These are phyloP conservation scores for Ligdia adustata DNA, from an alignment of 2,888 invertebrate genomes.

Conservation along the genomic window DNA sequence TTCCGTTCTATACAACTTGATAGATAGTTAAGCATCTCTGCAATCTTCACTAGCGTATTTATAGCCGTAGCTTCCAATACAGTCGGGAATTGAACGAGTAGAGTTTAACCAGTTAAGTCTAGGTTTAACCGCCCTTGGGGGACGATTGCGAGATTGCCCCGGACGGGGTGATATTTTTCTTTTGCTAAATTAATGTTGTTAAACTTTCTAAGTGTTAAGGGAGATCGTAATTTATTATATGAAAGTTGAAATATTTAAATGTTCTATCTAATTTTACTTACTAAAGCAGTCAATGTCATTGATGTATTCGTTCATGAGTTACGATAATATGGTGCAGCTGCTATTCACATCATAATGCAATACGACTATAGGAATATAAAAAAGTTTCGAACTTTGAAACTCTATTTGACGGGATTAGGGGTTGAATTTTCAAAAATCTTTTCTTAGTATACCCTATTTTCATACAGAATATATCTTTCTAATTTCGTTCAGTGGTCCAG, in stretches of 20 bases:
- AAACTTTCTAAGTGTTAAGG: not conserved
- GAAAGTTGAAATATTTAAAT: not conserved
- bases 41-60: slow-evolving; percentile 6
- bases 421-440: too few relatives aligned
- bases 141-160: slow-evolving; percentile 8
- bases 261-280: too few relatives aligned
- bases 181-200: not conserved
- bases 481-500: too few relatives aligned
- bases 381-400: too few relatives aligned
- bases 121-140: slow-evolving; percentile 16
- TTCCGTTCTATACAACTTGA: not conserved
- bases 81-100: slow-evolving; percentile 10
- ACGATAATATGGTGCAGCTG: too few relatives aligned
- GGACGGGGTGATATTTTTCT: slow-evolving; percentile 7
- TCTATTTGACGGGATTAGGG: too few relatives aligned
- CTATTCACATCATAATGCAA: too few relatives aligned
- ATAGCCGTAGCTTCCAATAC: slow-evolving; percentile 6
- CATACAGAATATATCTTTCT: too few relatives aligned
- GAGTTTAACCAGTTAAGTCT: slow-evolving; percentile 14
- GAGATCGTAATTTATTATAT: not conserved
- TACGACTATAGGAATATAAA: too few relatives aligned
- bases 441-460: too few relatives aligned
- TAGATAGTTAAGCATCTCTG: not conserved
- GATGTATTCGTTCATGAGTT: too few relatives aligned
- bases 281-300: too few relatives aligned